Conservation (phyloP, 2,113 vertebrate species). For the Hemichromis elongatus region DNA sequence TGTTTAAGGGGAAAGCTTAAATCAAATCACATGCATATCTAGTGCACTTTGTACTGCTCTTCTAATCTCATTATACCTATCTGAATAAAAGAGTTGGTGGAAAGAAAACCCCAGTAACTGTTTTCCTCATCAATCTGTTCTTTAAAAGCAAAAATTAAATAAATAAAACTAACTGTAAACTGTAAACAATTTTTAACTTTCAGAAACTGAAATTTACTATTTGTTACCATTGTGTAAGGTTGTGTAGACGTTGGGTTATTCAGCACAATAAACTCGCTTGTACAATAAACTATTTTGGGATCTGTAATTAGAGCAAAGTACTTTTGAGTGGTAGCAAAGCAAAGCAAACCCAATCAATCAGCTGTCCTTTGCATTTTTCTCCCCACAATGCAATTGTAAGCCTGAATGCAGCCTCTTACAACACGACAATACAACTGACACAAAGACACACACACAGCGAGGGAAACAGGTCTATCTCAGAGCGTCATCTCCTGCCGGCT, state of each 20-base stretch:
- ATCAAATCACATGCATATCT: not conserved
- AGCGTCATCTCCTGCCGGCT: slow-evolving; percentile 25
- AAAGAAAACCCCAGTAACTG: not conserved
- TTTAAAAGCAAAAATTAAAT: not conserved
- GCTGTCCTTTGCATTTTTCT: not conserved
- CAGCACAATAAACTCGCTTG: not conserved
- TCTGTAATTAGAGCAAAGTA: not conserved
- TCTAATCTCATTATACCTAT: not conserved
- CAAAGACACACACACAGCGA: not conserved
- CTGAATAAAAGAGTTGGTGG: not conserved
- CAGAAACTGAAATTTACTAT: not conserved
- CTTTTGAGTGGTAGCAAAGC: not conserved
- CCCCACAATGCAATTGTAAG: not conserved
- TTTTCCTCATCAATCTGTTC: not conserved
- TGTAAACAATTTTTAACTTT: not conserved
- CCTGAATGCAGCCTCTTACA: not conserved
- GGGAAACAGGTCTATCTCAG: not conserved
- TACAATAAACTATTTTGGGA: not conserved
- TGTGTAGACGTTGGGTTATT: not conserved
- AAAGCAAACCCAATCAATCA: not conserved
- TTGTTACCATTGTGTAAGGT: not conserved
- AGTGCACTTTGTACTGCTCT: not conserved
- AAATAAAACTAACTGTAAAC: not conserved
- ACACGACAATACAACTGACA: not conserved
- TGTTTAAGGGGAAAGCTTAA: not conserved